Evolutionary conservation across 2,888 invertebrate genomes (phyloP).

Genomic region (Xestia sexstrigata): DNA sequence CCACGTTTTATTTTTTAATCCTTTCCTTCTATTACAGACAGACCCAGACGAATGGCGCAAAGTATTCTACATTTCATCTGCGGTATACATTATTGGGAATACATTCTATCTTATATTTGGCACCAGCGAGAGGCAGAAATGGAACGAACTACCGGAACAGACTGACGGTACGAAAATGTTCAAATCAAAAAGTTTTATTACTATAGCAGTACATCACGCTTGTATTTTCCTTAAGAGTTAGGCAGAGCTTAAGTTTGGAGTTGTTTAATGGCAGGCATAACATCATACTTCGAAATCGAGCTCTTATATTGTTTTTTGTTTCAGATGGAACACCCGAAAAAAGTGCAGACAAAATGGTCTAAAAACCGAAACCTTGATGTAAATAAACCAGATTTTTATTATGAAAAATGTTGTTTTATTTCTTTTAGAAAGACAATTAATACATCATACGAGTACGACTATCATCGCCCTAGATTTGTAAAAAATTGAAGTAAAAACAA

Average conservation of each 20-base stretch:
- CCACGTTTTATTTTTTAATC: not conserved
- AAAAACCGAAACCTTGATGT: conserved; percentile 1
- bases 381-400: not conserved
- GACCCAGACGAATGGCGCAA: conserved; percentile 92
- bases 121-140: conserved; percentile 67
- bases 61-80: conserved; percentile 93
- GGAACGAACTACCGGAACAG: conserved; percentile 55
- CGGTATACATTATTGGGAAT: conserved; percentile 92
- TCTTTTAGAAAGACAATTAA: not conserved
- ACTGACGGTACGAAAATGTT: conserved; percentile 4
- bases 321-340: conserved; percentile 21
- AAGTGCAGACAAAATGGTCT: conserved; percentile 35
- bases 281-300: no score
- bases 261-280: not conserved
- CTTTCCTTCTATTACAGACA: conserved; percentile 80
- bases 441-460: no score
- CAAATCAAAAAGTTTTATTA: not conserved
- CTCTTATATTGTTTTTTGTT: conserved; percentile 20
- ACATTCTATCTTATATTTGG: conserved; percentile 92
- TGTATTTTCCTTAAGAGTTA: not conserved
- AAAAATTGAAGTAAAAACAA: not conserved
- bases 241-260: not conserved
- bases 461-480: not conserved
- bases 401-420: conserved; percentile 1
- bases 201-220: not conserved